Evolutionary conservation across 2,113 vertebrate genomes (phyloP), one percentile per base, ranked within the genome.

Genomic region (Elachura formosa): DNA sequence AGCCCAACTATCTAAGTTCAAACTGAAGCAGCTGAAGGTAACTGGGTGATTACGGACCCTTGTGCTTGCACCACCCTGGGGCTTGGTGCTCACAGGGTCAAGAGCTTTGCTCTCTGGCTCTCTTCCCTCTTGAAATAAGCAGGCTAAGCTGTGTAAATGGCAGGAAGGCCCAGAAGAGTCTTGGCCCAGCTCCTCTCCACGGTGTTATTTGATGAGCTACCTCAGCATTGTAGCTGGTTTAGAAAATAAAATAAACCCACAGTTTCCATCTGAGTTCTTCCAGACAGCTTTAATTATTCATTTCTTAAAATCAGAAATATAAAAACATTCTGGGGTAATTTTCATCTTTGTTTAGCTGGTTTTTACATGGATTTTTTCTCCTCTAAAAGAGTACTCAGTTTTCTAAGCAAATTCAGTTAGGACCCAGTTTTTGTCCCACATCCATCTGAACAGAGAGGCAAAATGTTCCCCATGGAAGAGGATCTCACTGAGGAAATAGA

Each of bases 91-190:
- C 54, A 59, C 40, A 66, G 74, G 71, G 87, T 87, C 89, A 80
- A 87, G 71, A 79, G 59, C 75, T 93, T 55, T 85, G 62, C 40
- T 89, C 1, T 2, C 62, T 76, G 81, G 25, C 84, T 93, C 3
- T 1, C 28, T 48, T 71, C 12, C 34, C 74, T 87, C 71, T 62
- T 49, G 75, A 79, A 94, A 80, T 40, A 55, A 89, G 33, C 67
- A 73, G 74, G 24, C 46, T 66, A 58, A 95, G 71, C 84, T 94
- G 63, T 85, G 59, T 24, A 87, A 96, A 76, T 75, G 89, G 51
- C 81, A 81, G 18, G 20, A 83, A 80, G 71, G 36, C 33, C 66
- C 84, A 63, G 45, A 52, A 91, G 75, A 89, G 28, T 69, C 67
- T 58, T 77, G 74, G 63, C 51, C 31, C 1, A 61, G 11, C 67